These are phyloP conservation scores for Pseudoips prasinana DNA, from an alignment of 2,888 invertebrate species.

Conservation along the genomic window DNA sequence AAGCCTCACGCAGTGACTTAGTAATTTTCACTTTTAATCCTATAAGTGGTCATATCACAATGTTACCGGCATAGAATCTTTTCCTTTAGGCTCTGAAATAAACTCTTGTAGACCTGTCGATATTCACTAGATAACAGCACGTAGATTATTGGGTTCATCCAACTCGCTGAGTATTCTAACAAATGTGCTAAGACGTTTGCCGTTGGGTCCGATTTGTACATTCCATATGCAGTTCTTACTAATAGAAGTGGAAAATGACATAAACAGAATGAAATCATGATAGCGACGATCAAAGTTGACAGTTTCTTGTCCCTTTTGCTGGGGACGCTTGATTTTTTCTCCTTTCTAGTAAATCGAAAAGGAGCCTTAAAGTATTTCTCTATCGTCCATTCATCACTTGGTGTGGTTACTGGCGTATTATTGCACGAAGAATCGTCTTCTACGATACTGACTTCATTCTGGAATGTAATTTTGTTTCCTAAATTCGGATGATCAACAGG, in stretches of 20 bases:
- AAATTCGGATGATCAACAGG: neutral
- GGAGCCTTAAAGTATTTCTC: conserved; percentile 49
- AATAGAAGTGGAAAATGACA: conserved; percentile 95
- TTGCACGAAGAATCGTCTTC: conserved; percentile 2
- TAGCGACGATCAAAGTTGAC: conserved; percentile 94
- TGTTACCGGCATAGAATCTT: conserved; percentile 21
- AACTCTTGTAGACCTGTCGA: conserved; percentile 90
- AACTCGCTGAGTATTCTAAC: conserved; percentile 91
- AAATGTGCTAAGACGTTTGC: conserved; percentile 90
- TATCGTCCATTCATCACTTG: conserved; percentile 17
- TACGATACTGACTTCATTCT: conserved; percentile 1
- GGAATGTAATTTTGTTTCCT: neutral
- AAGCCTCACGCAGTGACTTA: too few species aligned
- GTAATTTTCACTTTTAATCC: too few species aligned
- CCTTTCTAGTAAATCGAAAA: conserved; percentile 50
- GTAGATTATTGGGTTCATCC: conserved; percentile 95
- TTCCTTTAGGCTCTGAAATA: conserved; percentile 78
- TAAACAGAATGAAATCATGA: conserved; percentile 92
- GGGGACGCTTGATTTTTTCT: conserved; percentile 82
- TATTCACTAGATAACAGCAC: conserved; percentile 97
- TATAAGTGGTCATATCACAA: neutral
- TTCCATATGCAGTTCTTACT: conserved; percentile 87
- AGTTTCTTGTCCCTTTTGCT: conserved; percentile 88
- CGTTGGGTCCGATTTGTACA: conserved; percentile 81
- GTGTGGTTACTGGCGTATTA: conserved; percentile 1